These are phyloP conservation scores for Leiothrix lutea DNA, from an alignment of 2,113 vertebrate species.

Conservation along the genomic window DNA sequence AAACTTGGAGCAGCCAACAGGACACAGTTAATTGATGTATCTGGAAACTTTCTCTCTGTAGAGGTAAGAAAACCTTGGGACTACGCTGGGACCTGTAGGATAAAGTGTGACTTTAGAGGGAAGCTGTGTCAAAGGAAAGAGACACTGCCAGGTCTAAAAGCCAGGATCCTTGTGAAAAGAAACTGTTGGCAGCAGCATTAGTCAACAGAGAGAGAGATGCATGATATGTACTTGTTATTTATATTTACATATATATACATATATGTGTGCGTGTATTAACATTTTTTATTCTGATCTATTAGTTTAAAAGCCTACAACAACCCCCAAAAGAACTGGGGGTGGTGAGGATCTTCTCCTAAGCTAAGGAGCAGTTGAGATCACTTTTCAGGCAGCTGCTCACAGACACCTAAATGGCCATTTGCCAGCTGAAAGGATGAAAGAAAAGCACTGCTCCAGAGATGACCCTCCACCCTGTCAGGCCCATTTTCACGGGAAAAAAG, in stretches of 20 bases:
- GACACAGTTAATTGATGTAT: not conserved
- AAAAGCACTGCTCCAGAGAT: not conserved
- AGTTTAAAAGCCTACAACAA: not conserved
- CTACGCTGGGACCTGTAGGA: not conserved
- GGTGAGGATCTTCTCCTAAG: not conserved
- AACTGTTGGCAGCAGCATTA: not conserved
- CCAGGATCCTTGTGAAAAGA: not conserved
- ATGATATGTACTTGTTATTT: not conserved
- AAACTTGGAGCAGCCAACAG: not conserved
- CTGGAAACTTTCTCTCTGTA: not conserved
- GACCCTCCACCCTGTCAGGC: not conserved
- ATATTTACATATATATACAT: rapidly evolving
- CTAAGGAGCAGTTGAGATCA: not conserved
- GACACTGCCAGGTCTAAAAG: not conserved
- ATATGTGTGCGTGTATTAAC: no score
- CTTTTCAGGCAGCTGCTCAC: not conserved
- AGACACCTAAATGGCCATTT: not conserved
- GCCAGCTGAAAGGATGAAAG: not conserved
- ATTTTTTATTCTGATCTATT: not conserved
- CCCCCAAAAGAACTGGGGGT: not conserved
- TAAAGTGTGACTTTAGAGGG: not conserved
- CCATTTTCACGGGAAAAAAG: not conserved
- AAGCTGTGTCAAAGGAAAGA: not conserved
- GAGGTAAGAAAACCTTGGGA: not conserved
- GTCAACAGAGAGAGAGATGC: not conserved